Percentiles rank a stretch among this genome's conserved stretches.
phyloP scores from a whole-genome alignment of 1,140 invertebrate genomes.

The Drosophila mayri region DNA sequence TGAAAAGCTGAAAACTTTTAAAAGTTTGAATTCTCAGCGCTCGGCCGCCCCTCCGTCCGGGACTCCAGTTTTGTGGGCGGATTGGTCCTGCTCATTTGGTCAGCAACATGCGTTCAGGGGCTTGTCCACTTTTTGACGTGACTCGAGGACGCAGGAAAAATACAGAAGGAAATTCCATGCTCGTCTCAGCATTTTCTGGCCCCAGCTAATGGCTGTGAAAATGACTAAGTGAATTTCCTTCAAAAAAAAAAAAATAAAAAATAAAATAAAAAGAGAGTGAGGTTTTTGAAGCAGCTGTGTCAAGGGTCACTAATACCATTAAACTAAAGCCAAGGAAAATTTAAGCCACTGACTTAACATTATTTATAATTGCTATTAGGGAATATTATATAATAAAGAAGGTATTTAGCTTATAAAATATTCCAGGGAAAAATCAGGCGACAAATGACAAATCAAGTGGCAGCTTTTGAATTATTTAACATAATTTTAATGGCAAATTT shows the following conservation, averaged over 20 bases:
- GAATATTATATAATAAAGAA: background rate
- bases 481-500: conserved; percentile 6
- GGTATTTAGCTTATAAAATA: background rate
- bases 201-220: conserved; percentile 76
- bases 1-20: conserved; percentile 82
- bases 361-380: background rate
- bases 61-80: conserved; percentile 30
- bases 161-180: conserved; percentile 37
- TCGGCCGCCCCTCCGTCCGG: too few relatives aligned
- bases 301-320: conserved; percentile 62
- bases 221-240: conserved; percentile 79
- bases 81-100: conserved; percentile 69
- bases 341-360: background rate
- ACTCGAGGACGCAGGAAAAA: conserved; percentile 37
- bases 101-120: conserved; percentile 46
- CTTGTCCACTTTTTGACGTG: conserved; percentile 70
- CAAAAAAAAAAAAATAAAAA: background rate
- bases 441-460: conserved; percentile 1
- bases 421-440: background rate
- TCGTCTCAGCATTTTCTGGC: conserved; percentile 49
- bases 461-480: conserved; percentile 2
- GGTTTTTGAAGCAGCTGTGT: conserved; percentile 28
- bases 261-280: conserved; percentile 6
- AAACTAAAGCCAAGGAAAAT: background rate
- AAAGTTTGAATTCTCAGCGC: conserved; percentile 69